Evolutionary conservation across 2,113 vertebrate genomes (phyloP), one percentile per base, ranked within the genome.

Genomic region (Nerophis ophidion): DNA sequence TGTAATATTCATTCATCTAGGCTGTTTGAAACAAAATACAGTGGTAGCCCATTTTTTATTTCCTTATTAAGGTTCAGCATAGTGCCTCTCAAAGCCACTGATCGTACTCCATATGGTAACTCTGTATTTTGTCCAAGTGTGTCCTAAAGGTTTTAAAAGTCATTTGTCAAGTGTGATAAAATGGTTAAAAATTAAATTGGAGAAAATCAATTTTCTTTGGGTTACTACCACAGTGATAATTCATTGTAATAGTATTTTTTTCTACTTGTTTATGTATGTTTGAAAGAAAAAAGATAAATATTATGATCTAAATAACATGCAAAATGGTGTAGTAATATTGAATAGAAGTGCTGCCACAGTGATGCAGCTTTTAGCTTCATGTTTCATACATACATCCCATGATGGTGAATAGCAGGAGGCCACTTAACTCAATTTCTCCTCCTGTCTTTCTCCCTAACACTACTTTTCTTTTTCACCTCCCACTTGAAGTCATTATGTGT

Each of bases 341-440:
- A 63, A 71, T 34, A 1, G 50, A 0, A 8, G 40, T 35, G 35
- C 53, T 61, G 74, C 76, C 72, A 34, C 42, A 5, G 33, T 11
- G 52, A 71, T 71, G 48, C 60, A 1, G n/a, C 52, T 71, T 81
- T 81, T 77, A 79, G 60, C 54, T n/a, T 69, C 0, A 34, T 26
- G 16, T 45, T 36, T 35, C 13, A n/a, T 15, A 6, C 54, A 44
- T 44, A 26, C 57, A 42, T 72, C 68, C 42, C 40, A 4, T 2
- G 2, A 51, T 47, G 66, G 68, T 62, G 33, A 35, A 71, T 33
- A 33, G 74, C 64, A 61, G 54, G 55, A 58, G 0, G 61, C 66
- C 76, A 81, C 79, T 86, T 82, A 83, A 75, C 58, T 72, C 53
- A 5, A 68, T 81, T 55, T 70, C 48, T 65, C 38, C 70, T 69